Evolutionary conservation across 1,140 invertebrate species (phyloP).

Genomic region (Eulimnadia texana): DNA sequence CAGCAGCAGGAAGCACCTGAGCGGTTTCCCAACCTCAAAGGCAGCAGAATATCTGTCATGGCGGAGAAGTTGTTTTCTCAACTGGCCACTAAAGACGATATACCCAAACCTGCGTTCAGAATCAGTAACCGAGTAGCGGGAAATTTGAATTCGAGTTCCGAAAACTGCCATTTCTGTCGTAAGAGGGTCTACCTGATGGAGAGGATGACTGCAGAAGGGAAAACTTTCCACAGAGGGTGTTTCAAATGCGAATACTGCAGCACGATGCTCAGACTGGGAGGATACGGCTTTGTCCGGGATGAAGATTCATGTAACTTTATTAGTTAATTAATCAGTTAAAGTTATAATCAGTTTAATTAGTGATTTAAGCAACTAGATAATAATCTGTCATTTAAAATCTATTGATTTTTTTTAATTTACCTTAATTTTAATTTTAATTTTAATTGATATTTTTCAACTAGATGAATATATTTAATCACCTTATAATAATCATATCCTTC

Average conservation of each 20-base stretch:
- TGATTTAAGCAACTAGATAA: too few species aligned
- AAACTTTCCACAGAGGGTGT: slow-evolving; percentile 72
- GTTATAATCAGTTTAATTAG: too few species aligned
- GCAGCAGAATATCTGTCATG: slow-evolving; percentile 72
- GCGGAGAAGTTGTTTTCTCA: slow-evolving; percentile 57
- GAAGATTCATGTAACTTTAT: neutral
- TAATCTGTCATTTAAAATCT: slow-evolving; percentile 16
- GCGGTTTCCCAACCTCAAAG: too few species aligned
- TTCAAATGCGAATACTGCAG: slow-evolving; percentile 62
- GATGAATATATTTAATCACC: too few species aligned
- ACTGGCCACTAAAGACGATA: slow-evolving; percentile 28
- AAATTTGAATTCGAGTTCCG: too few species aligned
- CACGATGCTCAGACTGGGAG: slow-evolving; percentile 41
- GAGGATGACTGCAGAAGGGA: slow-evolving; percentile 64
- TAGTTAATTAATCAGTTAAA: too few species aligned
- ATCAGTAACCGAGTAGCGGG: slow-evolving; percentile 43
- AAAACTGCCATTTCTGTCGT: slow-evolving; percentile 71
- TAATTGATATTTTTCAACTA: too few species aligned
- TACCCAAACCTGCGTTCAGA: slow-evolving; percentile 14
- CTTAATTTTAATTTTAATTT: too few species aligned
- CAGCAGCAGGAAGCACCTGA: slow-evolving; percentile 46
- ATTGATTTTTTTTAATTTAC: too few species aligned
- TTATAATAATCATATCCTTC: too few species aligned
- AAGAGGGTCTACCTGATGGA: slow-evolving; percentile 84
- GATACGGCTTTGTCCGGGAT: neutral